Conservation (phyloP, 1,140 invertebrate species). For the Rhynchophorus ferrugineus region DNA sequence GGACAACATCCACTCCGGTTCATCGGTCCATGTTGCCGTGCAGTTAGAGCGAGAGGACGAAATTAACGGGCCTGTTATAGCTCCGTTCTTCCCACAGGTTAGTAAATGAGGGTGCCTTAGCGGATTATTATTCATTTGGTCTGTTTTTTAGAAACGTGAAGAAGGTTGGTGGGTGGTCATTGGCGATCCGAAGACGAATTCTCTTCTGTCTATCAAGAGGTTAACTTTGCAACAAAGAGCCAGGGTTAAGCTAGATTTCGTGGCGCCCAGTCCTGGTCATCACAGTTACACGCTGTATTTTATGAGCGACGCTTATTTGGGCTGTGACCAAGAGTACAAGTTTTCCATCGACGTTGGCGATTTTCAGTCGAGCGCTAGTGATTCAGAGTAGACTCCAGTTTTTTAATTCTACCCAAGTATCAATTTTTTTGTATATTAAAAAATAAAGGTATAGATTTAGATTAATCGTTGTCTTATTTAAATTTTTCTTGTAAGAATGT, state of each 20-base stretch:
- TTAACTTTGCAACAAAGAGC: constrained; percentile 89
- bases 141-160: constrained; percentile 75
- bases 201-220: constrained; percentile 92
- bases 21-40: constrained; percentile 81
- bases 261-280: constrained; percentile 76
- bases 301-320: constrained; percentile 98
- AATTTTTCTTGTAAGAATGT: no score
- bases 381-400: constrained; percentile 46
- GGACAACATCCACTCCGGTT: constrained; percentile 70
- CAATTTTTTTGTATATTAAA: no score
- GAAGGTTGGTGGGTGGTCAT: constrained; percentile 99
- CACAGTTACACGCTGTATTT: constrained; percentile 94
- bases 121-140: background rate
- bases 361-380: constrained; percentile 51
- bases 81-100: constrained; percentile 94
- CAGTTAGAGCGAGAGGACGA: constrained; percentile 95
- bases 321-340: constrained; percentile 94
- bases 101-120: background rate
- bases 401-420: no score
- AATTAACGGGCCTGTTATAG: constrained; percentile 91
- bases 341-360: constrained; percentile 68
- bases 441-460: no score
- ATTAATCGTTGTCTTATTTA: no score
- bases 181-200: constrained; percentile 91
- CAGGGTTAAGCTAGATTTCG: constrained; percentile 91